These are phyloP conservation scores for Andrena chrysosceles DNA, from an alignment of 2,888 invertebrate genomes.

Conservation along the genomic window DNA sequence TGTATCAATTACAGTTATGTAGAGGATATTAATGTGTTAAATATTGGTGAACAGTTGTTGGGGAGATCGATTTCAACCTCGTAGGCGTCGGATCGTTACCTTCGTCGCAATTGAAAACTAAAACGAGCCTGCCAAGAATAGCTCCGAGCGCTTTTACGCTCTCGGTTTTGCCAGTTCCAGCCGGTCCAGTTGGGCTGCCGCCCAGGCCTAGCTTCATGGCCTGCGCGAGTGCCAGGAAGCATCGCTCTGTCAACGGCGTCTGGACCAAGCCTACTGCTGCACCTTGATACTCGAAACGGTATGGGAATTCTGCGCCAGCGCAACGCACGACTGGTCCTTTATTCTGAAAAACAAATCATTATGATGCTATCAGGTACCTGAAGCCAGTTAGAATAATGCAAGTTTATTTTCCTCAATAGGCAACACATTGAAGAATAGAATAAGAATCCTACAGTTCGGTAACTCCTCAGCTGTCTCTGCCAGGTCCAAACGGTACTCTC, in stretches of 20 bases:
- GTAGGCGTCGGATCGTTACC: slow-evolving; percentile 75
- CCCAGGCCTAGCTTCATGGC: slow-evolving; percentile 98
- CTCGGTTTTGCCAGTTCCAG: slow-evolving; percentile 99
- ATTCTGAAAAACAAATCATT: slow-evolving; percentile 59
- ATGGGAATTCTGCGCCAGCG: slow-evolving; percentile 97
- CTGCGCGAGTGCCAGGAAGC: slow-evolving; percentile 98
- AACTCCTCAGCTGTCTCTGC: slow-evolving; percentile 95
- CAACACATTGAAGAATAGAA: background rate
- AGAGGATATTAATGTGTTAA: background rate
- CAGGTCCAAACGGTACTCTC: slow-evolving; percentile 91
- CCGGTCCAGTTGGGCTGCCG: slow-evolving; percentile 99
- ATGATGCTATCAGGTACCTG: background rate
- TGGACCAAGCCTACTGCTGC: slow-evolving; percentile 97
- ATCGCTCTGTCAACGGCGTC: slow-evolving; percentile 98
- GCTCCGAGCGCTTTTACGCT: slow-evolving; percentile 98
- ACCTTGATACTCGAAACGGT: slow-evolving; percentile 99
- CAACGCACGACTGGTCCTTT: slow-evolving; percentile 92
- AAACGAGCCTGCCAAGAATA: slow-evolving; percentile 95
- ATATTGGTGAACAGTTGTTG: background rate
- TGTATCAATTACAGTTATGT: background rate
- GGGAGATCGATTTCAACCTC: background rate
- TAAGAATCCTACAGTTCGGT: slow-evolving; percentile 74
- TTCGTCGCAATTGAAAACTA: slow-evolving; percentile 99
- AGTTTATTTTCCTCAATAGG: background rate
- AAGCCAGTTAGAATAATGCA: too few relatives aligned